Percentiles rank a stretch among this genome's conserved stretches.
These are phyloP conservation scores for Pocota personata DNA, from an alignment of 2,888 invertebrate genomes.

Conservation along the genomic window DNA sequence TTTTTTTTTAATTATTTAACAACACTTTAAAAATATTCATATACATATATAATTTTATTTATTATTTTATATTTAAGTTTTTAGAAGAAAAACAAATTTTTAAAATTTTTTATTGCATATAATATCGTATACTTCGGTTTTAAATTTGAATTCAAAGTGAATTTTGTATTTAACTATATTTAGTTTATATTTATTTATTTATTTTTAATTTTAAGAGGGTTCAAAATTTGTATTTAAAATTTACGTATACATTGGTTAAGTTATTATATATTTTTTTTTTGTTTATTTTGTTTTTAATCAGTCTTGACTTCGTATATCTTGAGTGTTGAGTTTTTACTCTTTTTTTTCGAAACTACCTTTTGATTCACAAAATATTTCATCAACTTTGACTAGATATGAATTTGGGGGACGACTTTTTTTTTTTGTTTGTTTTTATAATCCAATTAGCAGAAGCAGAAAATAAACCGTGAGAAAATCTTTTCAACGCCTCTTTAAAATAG, in stretches of 20 bases:
- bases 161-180: slow-evolving; percentile 34
- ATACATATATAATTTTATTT: slow-evolving; percentile 61
- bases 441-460: slow-evolving; percentile 43
- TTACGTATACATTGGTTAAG: slow-evolving; percentile 82
- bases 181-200: slow-evolving; percentile 34
- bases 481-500: slow-evolving; percentile 41
- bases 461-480: slow-evolving; percentile 56
- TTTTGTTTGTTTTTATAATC: slow-evolving; percentile 66
- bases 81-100: slow-evolving; percentile 73
- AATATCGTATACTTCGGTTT: slow-evolving; percentile 76
- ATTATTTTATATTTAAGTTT: slow-evolving; percentile 75
- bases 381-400: slow-evolving; percentile 76
- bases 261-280: slow-evolving; percentile 51
- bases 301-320: slow-evolving; percentile 77
- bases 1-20: slow-evolving; percentile 51
- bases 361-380: slow-evolving; percentile 72
- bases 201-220: slow-evolving; percentile 44
- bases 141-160: slow-evolving; percentile 31
- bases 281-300: slow-evolving; percentile 74
- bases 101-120: slow-evolving; percentile 77
- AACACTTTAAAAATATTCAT: slow-evolving; percentile 63
- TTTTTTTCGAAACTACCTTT: slow-evolving; percentile 65
- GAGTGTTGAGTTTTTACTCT: slow-evolving; percentile 38
- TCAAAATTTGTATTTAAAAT: slow-evolving; percentile 74
- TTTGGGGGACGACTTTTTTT: slow-evolving; percentile 39